phyloP scores from a whole-genome alignment of 2,888 invertebrate species.

The Nebria salina region DNA sequence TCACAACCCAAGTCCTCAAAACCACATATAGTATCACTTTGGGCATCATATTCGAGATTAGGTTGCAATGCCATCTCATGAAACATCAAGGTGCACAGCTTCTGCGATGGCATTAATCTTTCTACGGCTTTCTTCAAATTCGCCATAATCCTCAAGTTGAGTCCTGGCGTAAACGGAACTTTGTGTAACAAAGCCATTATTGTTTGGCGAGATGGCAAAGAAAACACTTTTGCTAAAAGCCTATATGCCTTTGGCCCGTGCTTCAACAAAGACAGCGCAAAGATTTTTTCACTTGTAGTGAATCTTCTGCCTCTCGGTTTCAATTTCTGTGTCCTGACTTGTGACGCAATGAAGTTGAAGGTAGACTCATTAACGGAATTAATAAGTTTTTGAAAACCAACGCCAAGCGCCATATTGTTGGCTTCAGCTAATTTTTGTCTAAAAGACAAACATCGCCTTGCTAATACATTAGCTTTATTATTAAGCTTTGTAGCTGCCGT shows the following conservation, averaged over 20 bases:
- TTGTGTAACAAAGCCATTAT: slow-evolving; percentile 6
- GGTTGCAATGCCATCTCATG: slow-evolving; percentile 43
- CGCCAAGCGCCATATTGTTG: too few species aligned
- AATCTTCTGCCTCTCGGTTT: too few species aligned
- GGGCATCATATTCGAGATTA: slow-evolving; percentile 8
- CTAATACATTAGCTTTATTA: too few species aligned
- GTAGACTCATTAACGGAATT: too few species aligned
- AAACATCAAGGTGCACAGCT: slow-evolving; percentile 46
- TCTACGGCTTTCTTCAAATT: slow-evolving; percentile 7
- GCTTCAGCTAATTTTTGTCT: too few species aligned
- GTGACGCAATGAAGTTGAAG: too few species aligned
- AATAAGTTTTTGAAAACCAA: too few species aligned
- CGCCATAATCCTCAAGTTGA: slow-evolving; percentile 18
- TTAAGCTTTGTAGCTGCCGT: too few species aligned
- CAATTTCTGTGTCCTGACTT: too few species aligned
- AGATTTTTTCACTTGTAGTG: too few species aligned
- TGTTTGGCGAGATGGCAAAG: slow-evolving; percentile 14
- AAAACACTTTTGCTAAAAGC: not conserved
- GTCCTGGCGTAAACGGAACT: slow-evolving; percentile 10
- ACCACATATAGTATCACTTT: slow-evolving; percentile 45
- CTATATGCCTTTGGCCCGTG: slow-evolving; percentile 6
- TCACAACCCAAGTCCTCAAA: slow-evolving; percentile 49
- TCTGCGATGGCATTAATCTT: not conserved
- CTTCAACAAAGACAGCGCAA: too few species aligned
- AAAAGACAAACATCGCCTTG: too few species aligned